Base-by-base conservation (phyloP, 92 coral and sea anemone genomes). In the Porites cylindrica region DNA sequence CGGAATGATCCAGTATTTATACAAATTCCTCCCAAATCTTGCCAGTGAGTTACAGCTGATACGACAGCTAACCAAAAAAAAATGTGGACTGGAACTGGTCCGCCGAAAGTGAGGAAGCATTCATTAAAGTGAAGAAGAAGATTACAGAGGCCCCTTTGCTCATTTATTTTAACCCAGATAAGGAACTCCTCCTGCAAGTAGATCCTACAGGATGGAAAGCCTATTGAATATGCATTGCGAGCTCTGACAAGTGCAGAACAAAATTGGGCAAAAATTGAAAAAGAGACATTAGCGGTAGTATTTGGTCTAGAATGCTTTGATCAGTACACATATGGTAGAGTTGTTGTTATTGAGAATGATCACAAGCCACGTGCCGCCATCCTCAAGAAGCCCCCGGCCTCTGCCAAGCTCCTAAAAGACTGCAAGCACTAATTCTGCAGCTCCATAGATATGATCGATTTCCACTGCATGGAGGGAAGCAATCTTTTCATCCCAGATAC, bases 201-300 rank as follows among this genome's bases (percentile, higher is more conserved):
- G 76, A 80, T 87, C 10, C 4, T 80, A 68, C 91, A 82, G 82
- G 87, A 75, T 8, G 73, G 51, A 7, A 63, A 72, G 43, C 79
- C 82, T 3, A 16, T 81, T 2, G 83, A 87, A 1, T 89, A 83
- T 43, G 85, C 89, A 24, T 75, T 72, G 66, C 58, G 84, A 54
- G 87, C 90, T 14, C 70, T 90, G 4, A 90, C 66, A 3, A 0
- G 70, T 14, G 69, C 87, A 16, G 93, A 90, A 23, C 10, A 14
- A 26, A 74, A 82, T 20, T 86, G 82, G 23, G 84, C 88, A 0
- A 84, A 85, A 74, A 86, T 86, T 13, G 90, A 90, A 50, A 90
- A 86, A 54, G 77, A 83, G 51, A 61, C 83, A 1, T 26, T 69
- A 8, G 81, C 86, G 1, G 74, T 87, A 50, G 85, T 83, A 16